Percentiles rank a stretch among this genome's conserved stretches.
Conservation (phyloP, 2,888 invertebrate genomes). For the Strigamia crassipes region DNA sequence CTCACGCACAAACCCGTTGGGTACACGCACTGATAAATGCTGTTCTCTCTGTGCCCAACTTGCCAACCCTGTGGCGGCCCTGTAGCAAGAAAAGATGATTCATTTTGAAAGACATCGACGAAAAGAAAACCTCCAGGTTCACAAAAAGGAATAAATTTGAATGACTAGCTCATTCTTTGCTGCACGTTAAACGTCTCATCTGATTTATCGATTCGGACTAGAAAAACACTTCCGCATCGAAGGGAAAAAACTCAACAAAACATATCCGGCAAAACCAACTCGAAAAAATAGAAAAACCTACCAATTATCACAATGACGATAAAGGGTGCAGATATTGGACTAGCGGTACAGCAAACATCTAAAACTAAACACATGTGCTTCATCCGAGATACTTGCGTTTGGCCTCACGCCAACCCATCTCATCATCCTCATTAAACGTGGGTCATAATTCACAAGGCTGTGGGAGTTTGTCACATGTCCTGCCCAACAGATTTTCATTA, state of each 20-base stretch:
- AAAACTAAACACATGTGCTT: constrained; percentile 35
- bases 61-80: constrained; percentile 28
- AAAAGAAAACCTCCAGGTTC: neutral
- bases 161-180: neutral
- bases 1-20: constrained; percentile 34
- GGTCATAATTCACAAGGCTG: constrained; percentile 3
- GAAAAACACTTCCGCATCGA: constrained; percentile 28
- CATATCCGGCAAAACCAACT: constrained; percentile 25
- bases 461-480: constrained; percentile 35
- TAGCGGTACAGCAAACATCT: constrained; percentile 21
- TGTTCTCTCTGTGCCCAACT: constrained; percentile 13
- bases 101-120: constrained; percentile 20
- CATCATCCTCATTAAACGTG: constrained; percentile 40
- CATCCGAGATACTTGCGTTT: constrained; percentile 11
- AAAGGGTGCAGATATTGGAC: neutral
- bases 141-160: constrained; percentile 23
- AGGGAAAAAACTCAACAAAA: neutral
- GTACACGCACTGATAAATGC: constrained; percentile 37
- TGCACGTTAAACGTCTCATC: constrained; percentile 31
- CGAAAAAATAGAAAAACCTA: neutral
- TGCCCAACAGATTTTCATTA: constrained; percentile 36
- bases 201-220: constrained; percentile 37
- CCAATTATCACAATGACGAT: constrained; percentile 24
- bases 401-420: constrained; percentile 28
- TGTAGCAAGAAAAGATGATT: constrained; percentile 29